Percentiles rank a stretch among this genome's conserved stretches.
phyloP scores from a whole-genome alignment of 1,140 invertebrate species.

The Lasioglossum albipes region DNA sequence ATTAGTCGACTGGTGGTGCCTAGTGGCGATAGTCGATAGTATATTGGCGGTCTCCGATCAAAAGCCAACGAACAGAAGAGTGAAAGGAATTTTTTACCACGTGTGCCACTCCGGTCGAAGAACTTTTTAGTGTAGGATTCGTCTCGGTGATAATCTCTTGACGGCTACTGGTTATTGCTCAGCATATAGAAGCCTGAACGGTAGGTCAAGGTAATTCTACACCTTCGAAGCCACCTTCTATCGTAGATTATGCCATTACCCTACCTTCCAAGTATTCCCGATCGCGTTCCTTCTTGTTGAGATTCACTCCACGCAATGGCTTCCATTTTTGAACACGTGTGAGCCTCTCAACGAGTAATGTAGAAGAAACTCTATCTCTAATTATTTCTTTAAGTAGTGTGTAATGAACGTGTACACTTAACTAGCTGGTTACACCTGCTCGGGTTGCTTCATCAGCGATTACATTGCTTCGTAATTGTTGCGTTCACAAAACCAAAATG shows the following conservation, averaged over 20 bases:
- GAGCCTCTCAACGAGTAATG: too few species aligned
- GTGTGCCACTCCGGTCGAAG: slow-evolving; percentile 60
- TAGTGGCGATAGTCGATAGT: slow-evolving; percentile 59
- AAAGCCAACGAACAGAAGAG: slow-evolving; percentile 55
- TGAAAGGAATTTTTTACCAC: background rate
- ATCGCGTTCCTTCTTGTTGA: slow-evolving; percentile 22
- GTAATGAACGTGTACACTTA: too few species aligned
- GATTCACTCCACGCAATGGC: background rate
- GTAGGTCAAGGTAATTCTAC: slow-evolving; percentile 52
- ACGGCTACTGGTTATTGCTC: slow-evolving; percentile 73
- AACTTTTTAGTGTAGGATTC: slow-evolving; percentile 72
- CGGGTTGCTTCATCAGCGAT: too few species aligned
- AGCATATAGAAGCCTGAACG: slow-evolving; percentile 32
- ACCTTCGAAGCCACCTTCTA: slow-evolving; percentile 17
- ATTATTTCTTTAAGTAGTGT: background rate
- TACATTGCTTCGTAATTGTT: too few species aligned
- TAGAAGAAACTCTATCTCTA: too few species aligned
- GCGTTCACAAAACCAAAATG: too few species aligned
- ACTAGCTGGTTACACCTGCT: too few species aligned
- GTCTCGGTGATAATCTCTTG: slow-evolving; percentile 74
- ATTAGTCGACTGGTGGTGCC: slow-evolving; percentile 51
- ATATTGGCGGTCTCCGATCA: slow-evolving; percentile 71
- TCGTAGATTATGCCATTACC: slow-evolving; percentile 48
- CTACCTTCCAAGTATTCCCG: slow-evolving; percentile 14
- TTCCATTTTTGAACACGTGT: background rate